A percentile compares a stretch with the other conserved stretches of the same genome.
Evolutionary conservation across 2,888 invertebrate genomes (phyloP).

Genomic region (Copidosoma aretas): DNA sequence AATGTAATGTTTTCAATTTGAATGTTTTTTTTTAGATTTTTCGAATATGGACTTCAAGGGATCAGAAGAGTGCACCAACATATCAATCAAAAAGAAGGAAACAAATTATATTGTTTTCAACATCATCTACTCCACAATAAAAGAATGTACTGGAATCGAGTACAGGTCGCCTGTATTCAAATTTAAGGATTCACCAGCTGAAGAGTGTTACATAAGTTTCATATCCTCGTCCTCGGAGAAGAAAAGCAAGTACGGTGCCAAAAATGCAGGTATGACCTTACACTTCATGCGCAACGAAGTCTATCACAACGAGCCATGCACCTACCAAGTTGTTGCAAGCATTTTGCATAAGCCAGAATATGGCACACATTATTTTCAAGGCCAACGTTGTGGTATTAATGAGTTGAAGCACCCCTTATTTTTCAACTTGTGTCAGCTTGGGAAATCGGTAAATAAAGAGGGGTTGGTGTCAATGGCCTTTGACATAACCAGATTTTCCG

Average conservation of each 20-base stretch:
- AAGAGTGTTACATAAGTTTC: slow-evolving; percentile 27
- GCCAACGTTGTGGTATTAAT: slow-evolving; percentile 21
- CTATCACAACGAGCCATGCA: slow-evolving; percentile 9
- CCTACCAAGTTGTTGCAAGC: slow-evolving; percentile 32
- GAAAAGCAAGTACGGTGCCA: slow-evolving; percentile 8
- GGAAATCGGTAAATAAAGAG: slow-evolving; percentile 19
- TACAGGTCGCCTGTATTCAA: slow-evolving; percentile 22
- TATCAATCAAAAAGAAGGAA: slow-evolving; percentile 23
- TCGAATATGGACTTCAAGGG: not conserved
- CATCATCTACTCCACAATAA: slow-evolving; percentile 20
- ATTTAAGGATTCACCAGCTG: slow-evolving; percentile 28
- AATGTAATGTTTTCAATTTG: not conserved
- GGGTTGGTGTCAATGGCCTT: slow-evolving; percentile 26
- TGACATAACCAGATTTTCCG: slow-evolving; percentile 18
- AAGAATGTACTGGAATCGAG: slow-evolving; percentile 23
- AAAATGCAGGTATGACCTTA: slow-evolving; percentile 24
- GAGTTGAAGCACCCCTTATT: slow-evolving; percentile 30
- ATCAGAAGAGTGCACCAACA: slow-evolving; percentile 23
- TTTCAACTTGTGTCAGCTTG: slow-evolving; percentile 21
- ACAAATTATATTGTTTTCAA: slow-evolving; percentile 29
- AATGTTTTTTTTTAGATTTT: not conserved
- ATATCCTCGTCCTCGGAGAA: slow-evolving; percentile 23
- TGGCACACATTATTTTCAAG: slow-evolving; percentile 26
- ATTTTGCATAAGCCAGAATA: slow-evolving; percentile 31
- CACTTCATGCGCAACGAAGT: slow-evolving; percentile 16